Percentiles rank a stretch among this genome's conserved stretches.
These are phyloP conservation scores for Drosophila baimaii DNA, from an alignment of 1,140 invertebrate genomes.

Conservation along the genomic window DNA sequence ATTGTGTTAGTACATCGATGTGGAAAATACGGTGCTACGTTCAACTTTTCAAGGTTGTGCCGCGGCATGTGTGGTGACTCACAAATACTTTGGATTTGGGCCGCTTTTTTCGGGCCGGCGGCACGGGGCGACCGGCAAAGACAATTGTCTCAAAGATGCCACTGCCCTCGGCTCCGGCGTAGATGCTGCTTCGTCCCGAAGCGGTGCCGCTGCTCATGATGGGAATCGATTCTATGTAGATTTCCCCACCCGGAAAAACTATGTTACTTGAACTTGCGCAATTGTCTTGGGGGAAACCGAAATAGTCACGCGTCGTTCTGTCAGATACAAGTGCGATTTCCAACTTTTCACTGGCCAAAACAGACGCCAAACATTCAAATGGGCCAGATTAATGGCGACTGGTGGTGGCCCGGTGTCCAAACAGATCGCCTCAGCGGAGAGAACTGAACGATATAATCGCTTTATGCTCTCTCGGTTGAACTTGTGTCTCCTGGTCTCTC, in stretches of 20 bases:
- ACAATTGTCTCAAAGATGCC: slow-evolving; percentile 70
- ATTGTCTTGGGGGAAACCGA: slow-evolving; percentile 23
- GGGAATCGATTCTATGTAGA: background rate
- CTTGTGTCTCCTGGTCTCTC: slow-evolving; percentile 11
- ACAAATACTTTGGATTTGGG: slow-evolving; percentile 79
- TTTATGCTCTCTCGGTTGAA: slow-evolving; percentile 24
- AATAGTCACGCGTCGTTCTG: slow-evolving; percentile 44
- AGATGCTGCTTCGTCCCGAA: slow-evolving; percentile 71
- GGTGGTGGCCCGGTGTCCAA: slow-evolving; percentile 25
- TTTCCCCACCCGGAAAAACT: slow-evolving; percentile 8
- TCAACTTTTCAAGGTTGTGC: slow-evolving; percentile 44
- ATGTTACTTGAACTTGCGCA: slow-evolving; percentile 65
- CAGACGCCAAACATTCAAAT: slow-evolving; percentile 66
- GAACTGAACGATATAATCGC: slow-evolving; percentile 45
- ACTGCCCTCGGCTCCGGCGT: slow-evolving; percentile 41
- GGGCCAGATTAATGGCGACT: slow-evolving; percentile 45
- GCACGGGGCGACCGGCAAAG: slow-evolving; percentile 66
- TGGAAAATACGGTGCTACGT: slow-evolving; percentile 14
- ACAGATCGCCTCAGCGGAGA: slow-evolving; percentile 45
- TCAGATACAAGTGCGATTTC: slow-evolving; percentile 40
- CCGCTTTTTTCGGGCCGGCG: slow-evolving; percentile 73
- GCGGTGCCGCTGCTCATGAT: slow-evolving; percentile 72
- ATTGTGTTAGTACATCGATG: slow-evolving; percentile 60
- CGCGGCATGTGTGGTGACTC: slow-evolving; percentile 45
- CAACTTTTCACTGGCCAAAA: slow-evolving; percentile 72